Evolutionary conservation across 2,113 vertebrate genomes (phyloP).

Genomic region (Prochilodus magdalenae): DNA sequence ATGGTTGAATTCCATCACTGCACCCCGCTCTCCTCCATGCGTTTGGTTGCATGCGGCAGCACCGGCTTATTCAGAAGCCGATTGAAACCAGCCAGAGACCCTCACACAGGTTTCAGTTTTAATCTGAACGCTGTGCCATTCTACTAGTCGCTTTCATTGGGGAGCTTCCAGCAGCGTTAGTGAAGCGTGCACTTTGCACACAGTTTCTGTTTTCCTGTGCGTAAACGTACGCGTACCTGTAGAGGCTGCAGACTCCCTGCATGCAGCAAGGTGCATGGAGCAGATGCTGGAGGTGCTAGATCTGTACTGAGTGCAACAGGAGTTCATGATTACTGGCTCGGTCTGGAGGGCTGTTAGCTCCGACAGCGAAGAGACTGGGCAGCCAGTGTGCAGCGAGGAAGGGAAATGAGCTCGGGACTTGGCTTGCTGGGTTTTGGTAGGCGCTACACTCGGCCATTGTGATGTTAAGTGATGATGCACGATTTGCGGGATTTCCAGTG

Average conservation of each 20-base stretch:
- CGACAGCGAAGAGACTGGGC: not conserved
- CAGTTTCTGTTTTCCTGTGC: not conserved
- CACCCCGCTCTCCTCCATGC: not conserved
- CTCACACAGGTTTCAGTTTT: not conserved
- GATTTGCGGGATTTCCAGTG: no score
- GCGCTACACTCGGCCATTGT: no score
- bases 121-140: not conserved
- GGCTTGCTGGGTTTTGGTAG: not conserved
- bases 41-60: no score
- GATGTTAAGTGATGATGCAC: no score
- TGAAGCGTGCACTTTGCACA: conserved; percentile 1
- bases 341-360: not conserved
- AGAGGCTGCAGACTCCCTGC: not conserved
- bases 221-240: not conserved
- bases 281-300: not conserved
- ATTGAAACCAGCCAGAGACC: not conserved
- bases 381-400: not conserved
- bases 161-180: not conserved
- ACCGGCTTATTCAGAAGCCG: not conserved
- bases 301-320: not conserved
- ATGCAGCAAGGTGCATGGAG: not conserved
- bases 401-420: not conserved
- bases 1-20: not conserved
- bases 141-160: not conserved
- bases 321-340: not conserved